phyloP scores from a whole-genome alignment of 1,140 invertebrate genomes.

The Cheumatopsyche charites region DNA sequence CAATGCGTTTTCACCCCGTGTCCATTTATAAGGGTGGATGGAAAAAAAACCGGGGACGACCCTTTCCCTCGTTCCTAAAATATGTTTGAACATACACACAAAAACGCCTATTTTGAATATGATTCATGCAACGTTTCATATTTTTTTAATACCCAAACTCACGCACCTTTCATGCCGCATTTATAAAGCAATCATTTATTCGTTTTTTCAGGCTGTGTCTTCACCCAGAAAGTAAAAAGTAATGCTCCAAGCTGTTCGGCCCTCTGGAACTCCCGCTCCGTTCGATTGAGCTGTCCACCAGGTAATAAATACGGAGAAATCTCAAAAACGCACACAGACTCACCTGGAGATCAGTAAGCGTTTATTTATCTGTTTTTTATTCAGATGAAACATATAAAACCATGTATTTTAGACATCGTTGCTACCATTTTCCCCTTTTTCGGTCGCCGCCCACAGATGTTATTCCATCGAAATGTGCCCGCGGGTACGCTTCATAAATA shows the following conservation, averaged over 20 bases:
- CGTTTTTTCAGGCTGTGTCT: slow-evolving; percentile 45
- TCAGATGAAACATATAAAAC: slow-evolving; percentile 32
- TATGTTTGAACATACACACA: no score
- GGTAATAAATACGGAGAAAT: slow-evolving; percentile 44
- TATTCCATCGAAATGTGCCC: slow-evolving; percentile 26
- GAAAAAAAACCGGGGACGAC: no score
- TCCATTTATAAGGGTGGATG: no score
- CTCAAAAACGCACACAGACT: slow-evolving; percentile 12
- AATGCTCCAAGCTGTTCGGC: slow-evolving; percentile 49
- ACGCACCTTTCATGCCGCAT: no score
- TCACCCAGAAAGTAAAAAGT: slow-evolving; percentile 44
- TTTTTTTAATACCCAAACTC: no score
- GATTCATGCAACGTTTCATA: no score
- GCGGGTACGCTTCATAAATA: slow-evolving; percentile 29
- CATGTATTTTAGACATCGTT: slow-evolving; percentile 20
- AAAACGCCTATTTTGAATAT: no score
- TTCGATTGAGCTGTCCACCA: slow-evolving; percentile 49
- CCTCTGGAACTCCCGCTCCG: slow-evolving; percentile 48
- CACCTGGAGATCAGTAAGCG: slow-evolving; percentile 11
- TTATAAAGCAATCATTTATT: neutral
- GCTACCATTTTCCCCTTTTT: slow-evolving; percentile 34
- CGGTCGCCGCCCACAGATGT: slow-evolving; percentile 31
- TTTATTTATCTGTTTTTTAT: slow-evolving; percentile 33
- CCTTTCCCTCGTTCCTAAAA: no score
- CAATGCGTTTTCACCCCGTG: no score